phyloP scores from a whole-genome alignment of 1,140 invertebrate genomes.

The Gonatopus flavifemur region DNA sequence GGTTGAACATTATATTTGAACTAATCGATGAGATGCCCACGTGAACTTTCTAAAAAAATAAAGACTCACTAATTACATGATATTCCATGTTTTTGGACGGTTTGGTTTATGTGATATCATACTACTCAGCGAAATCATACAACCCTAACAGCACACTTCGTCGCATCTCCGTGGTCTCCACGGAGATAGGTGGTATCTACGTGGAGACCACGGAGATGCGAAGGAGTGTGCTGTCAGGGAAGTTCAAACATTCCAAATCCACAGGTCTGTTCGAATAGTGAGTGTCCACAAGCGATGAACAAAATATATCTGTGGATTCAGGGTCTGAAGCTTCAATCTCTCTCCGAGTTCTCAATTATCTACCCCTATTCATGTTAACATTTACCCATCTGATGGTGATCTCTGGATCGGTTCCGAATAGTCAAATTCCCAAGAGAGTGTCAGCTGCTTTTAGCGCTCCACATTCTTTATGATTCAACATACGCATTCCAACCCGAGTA shows the following conservation, averaged over 20 bases:
- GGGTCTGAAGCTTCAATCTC: constrained; percentile 27
- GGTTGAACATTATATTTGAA: constrained; percentile 18
- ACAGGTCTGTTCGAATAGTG: constrained; percentile 30
- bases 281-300: constrained; percentile 27
- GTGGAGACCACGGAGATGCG: too few relatives aligned
- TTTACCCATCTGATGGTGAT: constrained; percentile 45
- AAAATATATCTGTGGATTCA: constrained; percentile 33
- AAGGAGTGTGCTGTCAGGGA: too few relatives aligned
- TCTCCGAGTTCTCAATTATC: constrained; percentile 31
- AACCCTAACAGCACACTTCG: constrained; percentile 10
- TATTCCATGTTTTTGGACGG: constrained; percentile 12
- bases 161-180: too few relatives aligned
- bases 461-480: constrained; percentile 38
- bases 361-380: constrained; percentile 31
- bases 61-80: too few relatives aligned
- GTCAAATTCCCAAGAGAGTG: constrained; percentile 34
- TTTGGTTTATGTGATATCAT: constrained; percentile 18
- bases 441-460: constrained; percentile 41
- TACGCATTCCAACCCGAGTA: constrained; percentile 22
- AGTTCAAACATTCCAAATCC: constrained; percentile 19
- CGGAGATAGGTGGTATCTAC: too few relatives aligned
- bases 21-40: constrained; percentile 22
- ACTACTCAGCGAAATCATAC: constrained; percentile 20
- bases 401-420: constrained; percentile 40
- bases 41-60: constrained; percentile 18